These are phyloP conservation scores for Halcyon badia DNA, from an alignment of 2,797 vertebrate species.

Conservation along the genomic window DNA sequence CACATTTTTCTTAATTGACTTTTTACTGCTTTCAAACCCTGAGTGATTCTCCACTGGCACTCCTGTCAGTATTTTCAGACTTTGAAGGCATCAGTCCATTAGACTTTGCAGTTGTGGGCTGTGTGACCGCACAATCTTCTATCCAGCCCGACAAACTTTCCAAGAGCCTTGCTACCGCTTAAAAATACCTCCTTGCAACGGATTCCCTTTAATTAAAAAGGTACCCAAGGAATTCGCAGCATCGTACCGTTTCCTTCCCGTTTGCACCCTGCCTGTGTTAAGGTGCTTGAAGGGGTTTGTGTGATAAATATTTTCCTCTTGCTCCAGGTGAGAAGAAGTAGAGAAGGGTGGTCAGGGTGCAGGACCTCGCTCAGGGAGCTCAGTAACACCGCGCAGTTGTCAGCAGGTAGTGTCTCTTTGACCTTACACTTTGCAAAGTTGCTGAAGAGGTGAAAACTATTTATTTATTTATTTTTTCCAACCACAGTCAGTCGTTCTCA, in stretches of 20 bases:
- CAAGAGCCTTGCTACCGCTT: neutral
- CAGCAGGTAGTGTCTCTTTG: neutral
- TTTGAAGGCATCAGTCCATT: neutral
- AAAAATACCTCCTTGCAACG: neutral
- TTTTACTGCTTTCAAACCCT: neutral
- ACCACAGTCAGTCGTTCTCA: neutral
- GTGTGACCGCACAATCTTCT: accelerated
- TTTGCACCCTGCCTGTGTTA: neutral
- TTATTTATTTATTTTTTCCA: neutral
- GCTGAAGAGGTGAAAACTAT: neutral
- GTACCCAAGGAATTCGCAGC: neutral
- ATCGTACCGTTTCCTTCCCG: neutral
- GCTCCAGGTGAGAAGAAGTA: neutral
- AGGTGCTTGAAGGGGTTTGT: neutral
- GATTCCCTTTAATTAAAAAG: neutral
- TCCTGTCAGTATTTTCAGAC: neutral
- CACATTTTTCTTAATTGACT: accelerated
- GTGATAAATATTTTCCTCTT: neutral
- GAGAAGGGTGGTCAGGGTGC: accelerated
- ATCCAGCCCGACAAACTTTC: neutral
- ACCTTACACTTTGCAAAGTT: neutral
- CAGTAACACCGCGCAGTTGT: neutral
- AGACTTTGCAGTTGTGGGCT: neutral
- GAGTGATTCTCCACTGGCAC: neutral
- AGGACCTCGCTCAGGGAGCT: neutral